Conservation (phyloP, 1,140 invertebrate genomes). For the Anoplophora glabripennis region DNA sequence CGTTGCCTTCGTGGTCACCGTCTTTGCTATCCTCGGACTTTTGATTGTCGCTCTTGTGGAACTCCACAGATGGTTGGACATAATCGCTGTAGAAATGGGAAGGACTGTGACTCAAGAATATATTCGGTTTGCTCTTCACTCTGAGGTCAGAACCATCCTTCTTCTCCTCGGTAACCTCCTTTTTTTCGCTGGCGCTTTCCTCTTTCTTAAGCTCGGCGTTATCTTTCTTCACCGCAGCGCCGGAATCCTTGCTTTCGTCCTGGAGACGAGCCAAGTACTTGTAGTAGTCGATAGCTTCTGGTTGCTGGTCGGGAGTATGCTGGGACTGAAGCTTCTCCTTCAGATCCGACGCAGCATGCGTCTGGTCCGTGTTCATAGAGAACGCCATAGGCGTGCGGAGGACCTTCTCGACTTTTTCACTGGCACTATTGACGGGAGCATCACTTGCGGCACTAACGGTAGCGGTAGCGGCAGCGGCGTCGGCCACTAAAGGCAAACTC, state of each 20-base stretch:
- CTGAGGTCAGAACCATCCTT: too few relatives aligned
- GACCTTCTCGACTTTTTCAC: conserved; percentile 37
- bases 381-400: conserved; percentile 32
- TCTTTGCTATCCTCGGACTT: too few relatives aligned
- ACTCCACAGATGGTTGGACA: too few relatives aligned
- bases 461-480: conserved; percentile 7
- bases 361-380: conserved; percentile 30
- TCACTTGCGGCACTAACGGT: conserved; percentile 20
- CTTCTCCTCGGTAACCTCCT: too few relatives aligned
- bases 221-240: conserved; percentile 2
- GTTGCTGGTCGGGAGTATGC: conserved; percentile 14
- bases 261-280: conserved; percentile 16
- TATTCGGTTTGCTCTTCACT: too few relatives aligned
- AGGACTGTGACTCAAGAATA: too few relatives aligned
- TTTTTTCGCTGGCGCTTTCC: neutral
- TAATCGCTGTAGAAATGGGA: too few relatives aligned
- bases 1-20: conserved; percentile 4
- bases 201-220: conserved; percentile 8
- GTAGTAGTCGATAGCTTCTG: conserved; percentile 22
- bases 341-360: neutral
- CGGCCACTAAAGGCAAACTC: conserved; percentile 22
- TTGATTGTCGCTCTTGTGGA: too few relatives aligned
- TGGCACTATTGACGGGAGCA: conserved; percentile 24
- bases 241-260: neutral
- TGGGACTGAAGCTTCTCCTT: conserved; percentile 2